Percentiles rank a stretch among this genome's conserved stretches.
These are phyloP conservation scores for Urosaurus nigricauda DNA, from an alignment of 2,797 vertebrate species.

Conservation along the genomic window DNA sequence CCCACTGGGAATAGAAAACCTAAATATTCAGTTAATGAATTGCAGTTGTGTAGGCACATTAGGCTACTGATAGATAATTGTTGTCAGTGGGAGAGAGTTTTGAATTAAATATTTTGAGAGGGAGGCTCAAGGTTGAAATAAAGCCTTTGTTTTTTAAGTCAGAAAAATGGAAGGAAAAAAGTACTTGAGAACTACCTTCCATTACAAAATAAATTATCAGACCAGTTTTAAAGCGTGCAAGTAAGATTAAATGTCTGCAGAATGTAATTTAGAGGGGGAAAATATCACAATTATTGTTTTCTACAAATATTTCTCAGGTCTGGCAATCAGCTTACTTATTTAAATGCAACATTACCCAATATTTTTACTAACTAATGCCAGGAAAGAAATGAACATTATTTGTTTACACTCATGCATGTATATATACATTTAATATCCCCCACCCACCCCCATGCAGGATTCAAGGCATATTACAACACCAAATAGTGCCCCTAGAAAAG, in stretches of 20 bases:
- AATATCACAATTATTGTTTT: not conserved
- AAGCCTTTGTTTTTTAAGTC: slow-evolving; percentile 30
- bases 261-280: not conserved
- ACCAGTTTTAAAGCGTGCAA: not conserved
- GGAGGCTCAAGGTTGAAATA: slow-evolving; percentile 31
- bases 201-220: not conserved
- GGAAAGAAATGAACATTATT: slow-evolving; percentile 7
- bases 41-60: slow-evolving; percentile 55
- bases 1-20: slow-evolving; percentile 50
- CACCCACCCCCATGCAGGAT: slow-evolving; percentile 15
- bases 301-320: not conserved
- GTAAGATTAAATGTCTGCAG: not conserved
- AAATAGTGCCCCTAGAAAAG: slow-evolving; percentile 9
- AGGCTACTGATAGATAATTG: slow-evolving; percentile 58
- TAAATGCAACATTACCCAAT: slow-evolving; percentile 46
- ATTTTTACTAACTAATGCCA: slow-evolving; percentile 27
- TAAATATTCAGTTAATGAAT: slow-evolving; percentile 60
- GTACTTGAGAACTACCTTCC: not conserved
- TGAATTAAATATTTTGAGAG: slow-evolving; percentile 55
- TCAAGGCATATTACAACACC: not conserved
- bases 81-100: slow-evolving; percentile 59
- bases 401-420: not conserved
- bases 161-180: slow-evolving; percentile 10
- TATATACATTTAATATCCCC: not conserved
- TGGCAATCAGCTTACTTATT: not conserved